Base-by-base conservation (phyloP, 2,888 invertebrate genomes). In the Pandemis corylana region DNA sequence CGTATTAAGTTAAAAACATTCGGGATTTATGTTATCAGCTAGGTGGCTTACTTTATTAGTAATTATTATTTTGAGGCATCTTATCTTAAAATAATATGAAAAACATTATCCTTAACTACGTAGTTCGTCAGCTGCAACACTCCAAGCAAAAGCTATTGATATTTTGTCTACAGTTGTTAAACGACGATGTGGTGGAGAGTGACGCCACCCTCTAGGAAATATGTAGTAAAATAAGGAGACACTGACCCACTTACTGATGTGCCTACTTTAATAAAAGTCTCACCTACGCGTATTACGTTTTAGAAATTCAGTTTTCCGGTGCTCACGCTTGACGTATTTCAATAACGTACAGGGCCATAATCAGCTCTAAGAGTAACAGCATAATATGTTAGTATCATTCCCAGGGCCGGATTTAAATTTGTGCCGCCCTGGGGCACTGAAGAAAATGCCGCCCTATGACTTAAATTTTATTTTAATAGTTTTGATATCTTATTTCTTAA, bases 11-110 rank as follows among this genome's bases (percentile, higher is more conserved):
- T 65, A 10, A 65, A 49, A 7, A 49, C 12, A 46, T 15, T 51
- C 51, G 12, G 66, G 66, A 66, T 59, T 65, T 44, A 15, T 20
- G 28, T 65, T 56, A 71, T 71, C 65, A 65, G n/a, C 12, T 59
- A 36, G 7, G 28, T 41, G 62, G 9, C 7, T 51, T 13, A 44
- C 0, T 56, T 20, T 56, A 36, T 59, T 13, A 2, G 0, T 46
- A 20, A 65, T 46, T 46, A 9, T 12, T 59, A 28, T 28, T 20
- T 59, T 20, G 59, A 59, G 28, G 28, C 28, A 10, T 7, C 12
- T 59, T 59, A 59, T 59, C 28, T 28, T 20, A 28, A 59, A 59
- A 28, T 0, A 15, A 12, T 59, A 5, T 20, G 10, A 20, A 59
- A 28, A 56, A 49, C 49, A 49, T 49, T n/a, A 15, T 51, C 6